Percentiles rank a stretch among this genome's conserved stretches.
Evolutionary conservation across 2,888 invertebrate species (phyloP).

Genomic region (Disparrhopalites patrizii): DNA sequence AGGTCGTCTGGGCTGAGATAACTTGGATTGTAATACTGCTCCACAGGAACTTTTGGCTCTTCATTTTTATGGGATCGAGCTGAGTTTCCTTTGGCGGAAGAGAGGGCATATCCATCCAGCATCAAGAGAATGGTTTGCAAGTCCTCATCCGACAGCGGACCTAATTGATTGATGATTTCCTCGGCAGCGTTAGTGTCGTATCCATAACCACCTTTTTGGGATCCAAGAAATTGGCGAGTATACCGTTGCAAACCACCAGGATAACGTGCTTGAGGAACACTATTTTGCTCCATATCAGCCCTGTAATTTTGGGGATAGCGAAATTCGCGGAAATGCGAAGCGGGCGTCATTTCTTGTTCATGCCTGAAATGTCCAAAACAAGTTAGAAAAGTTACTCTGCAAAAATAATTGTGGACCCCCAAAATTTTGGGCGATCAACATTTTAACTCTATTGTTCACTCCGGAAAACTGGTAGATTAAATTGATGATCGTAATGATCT

Average conservation of each 20-base stretch:
- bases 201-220: too few species aligned
- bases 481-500: too few species aligned
- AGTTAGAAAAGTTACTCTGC: too few species aligned
- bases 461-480: too few species aligned
- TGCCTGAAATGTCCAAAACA: neutral
- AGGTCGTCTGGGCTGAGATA: conserved; percentile 26
- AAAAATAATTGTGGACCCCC: too few species aligned
- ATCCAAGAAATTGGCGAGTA: too few species aligned
- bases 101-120: conserved; percentile 37
- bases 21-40: conserved; percentile 21
- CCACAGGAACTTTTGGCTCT: neutral
- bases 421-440: too few species aligned
- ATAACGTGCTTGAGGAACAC: too few species aligned
- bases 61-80: neutral
- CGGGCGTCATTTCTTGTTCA: neutral
- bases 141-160: conserved; percentile 34
- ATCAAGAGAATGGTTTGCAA: conserved; percentile 36
- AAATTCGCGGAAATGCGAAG: conserved; percentile 25
- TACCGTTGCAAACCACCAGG: too few species aligned
- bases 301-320: neutral
- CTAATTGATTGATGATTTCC: conserved; percentile 10
- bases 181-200: too few species aligned
- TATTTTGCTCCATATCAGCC: too few species aligned
- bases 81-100: neutral
- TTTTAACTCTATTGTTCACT: too few species aligned